Evolutionary conservation across 2,113 vertebrate genomes (phyloP).

Genomic region (Ciconia boyciana): DNA sequence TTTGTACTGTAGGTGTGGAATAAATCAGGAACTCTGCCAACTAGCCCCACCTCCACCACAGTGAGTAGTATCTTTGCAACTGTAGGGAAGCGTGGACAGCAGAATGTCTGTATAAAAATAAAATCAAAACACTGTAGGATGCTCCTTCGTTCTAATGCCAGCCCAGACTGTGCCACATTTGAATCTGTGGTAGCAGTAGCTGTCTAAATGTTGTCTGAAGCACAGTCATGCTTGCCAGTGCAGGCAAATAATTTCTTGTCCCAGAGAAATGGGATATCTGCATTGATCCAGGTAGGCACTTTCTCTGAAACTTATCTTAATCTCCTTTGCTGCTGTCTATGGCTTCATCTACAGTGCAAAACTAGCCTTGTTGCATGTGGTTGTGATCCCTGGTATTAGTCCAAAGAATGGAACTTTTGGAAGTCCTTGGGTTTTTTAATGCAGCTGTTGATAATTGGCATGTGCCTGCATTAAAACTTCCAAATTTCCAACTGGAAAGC

Average conservation of each 20-base stretch:
- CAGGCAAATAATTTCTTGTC: background rate
- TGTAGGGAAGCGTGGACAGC: conserved; percentile 51
- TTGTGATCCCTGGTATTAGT: conserved; percentile 43
- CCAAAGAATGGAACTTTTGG: background rate
- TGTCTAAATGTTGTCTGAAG: background rate
- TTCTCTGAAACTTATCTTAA: background rate
- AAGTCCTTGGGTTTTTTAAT: conserved; percentile 13
- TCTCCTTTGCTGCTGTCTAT: conserved; percentile 49
- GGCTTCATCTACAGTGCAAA: conserved; percentile 59
- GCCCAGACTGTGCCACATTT: background rate
- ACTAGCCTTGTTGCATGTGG: conserved; percentile 53
- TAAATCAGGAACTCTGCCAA: conserved; percentile 75
- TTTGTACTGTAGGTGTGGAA: conserved; percentile 74
- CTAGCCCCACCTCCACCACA: conserved; percentile 73
- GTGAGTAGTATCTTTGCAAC: conserved; percentile 65
- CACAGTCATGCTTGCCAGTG: background rate
- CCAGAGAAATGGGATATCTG: background rate
- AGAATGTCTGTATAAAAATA: conserved; percentile 37
- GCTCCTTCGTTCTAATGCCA: conserved; percentile 3
- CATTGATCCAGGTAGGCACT: background rate
- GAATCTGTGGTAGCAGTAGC: background rate
- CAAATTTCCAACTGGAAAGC: conserved; percentile 19
- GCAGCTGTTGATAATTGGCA: background rate
- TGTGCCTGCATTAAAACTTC: conserved; percentile 18
- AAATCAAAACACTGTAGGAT: conserved; percentile 27